Evolutionary conservation across 2,888 invertebrate species (phyloP).

Genomic region (Stictocephala bisonia): DNA sequence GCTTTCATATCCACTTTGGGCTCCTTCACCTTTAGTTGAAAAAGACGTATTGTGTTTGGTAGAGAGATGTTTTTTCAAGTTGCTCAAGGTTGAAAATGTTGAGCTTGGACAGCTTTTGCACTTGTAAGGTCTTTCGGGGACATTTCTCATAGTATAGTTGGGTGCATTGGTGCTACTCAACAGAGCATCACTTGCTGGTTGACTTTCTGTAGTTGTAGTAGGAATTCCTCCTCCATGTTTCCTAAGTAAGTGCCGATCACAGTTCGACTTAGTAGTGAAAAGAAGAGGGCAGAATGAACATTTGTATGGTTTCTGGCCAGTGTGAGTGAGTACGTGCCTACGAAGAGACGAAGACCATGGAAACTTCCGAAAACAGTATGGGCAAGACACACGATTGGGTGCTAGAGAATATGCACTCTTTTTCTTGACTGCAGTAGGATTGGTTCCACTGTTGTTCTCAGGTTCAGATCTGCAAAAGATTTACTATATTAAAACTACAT

Average conservation of each 20-base stretch:
- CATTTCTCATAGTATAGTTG: slow-evolving; percentile 71
- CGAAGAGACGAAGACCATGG: slow-evolving; percentile 97
- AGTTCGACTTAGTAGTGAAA: slow-evolving; percentile 97
- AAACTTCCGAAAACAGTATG: slow-evolving; percentile 93
- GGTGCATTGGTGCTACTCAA: slow-evolving; percentile 62
- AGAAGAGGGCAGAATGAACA: slow-evolving; percentile 93
- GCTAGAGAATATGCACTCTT: slow-evolving; percentile 96
- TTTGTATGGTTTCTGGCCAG: slow-evolving; percentile 96
- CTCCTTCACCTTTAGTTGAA: slow-evolving; percentile 48
- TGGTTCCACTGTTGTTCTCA: slow-evolving; percentile 64
- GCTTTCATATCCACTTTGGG: slow-evolving; percentile 52
- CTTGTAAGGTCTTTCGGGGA: slow-evolving; percentile 82
- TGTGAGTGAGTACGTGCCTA: slow-evolving; percentile 95
- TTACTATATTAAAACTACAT: too few relatives aligned
- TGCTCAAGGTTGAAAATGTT: slow-evolving; percentile 83
- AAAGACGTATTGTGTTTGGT: slow-evolving; percentile 72
- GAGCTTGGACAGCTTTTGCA: slow-evolving; percentile 85
- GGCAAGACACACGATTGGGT: slow-evolving; percentile 93
- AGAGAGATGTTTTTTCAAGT: slow-evolving; percentile 81
- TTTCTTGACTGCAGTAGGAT: slow-evolving; percentile 75
- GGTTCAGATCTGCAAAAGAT: slow-evolving; percentile 73
- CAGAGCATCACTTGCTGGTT: background rate
- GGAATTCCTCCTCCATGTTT: slow-evolving; percentile 59
- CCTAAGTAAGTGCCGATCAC: slow-evolving; percentile 87
- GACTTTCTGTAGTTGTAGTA: background rate